phyloP scores from a whole-genome alignment of 2,113 vertebrate genomes.

The Grantiella picta region DNA sequence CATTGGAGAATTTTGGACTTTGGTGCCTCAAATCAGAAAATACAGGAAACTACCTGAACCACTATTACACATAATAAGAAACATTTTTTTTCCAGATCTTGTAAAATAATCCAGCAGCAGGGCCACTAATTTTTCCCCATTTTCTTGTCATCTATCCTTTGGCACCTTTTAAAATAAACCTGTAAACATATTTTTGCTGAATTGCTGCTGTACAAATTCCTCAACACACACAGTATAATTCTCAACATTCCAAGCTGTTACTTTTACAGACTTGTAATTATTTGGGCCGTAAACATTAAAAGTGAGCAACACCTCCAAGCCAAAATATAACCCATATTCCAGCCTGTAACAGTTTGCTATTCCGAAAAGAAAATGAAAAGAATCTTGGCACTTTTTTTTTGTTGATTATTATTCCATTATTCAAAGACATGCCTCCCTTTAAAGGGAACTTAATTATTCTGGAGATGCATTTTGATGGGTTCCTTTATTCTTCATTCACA shows the following conservation, averaged over 20 bases:
- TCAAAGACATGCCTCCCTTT: background rate
- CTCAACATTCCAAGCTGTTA: background rate
- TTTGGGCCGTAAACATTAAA: background rate
- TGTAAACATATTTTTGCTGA: background rate
- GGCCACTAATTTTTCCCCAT: background rate
- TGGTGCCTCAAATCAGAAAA: background rate
- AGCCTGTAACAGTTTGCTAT: background rate
- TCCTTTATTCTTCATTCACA: background rate
- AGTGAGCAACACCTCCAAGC: background rate
- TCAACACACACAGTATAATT: background rate
- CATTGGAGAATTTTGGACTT: background rate
- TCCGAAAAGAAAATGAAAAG: background rate
- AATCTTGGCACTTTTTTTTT: background rate
- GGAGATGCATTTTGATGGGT: background rate
- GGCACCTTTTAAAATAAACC: background rate
- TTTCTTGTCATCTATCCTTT: background rate
- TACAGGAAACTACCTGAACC: background rate
- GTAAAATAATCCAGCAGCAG: background rate
- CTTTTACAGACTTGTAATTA: background rate
- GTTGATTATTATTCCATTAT: rapidly evolving
- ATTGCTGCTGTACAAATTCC: background rate
- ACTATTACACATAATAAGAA: background rate
- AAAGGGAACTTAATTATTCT: background rate
- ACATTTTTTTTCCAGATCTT: background rate
- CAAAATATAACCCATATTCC: background rate